Percentiles rank a stretch among this genome's conserved stretches.
Evolutionary conservation across 2,888 invertebrate species (phyloP).

Genomic region (Pyralis farinalis): DNA sequence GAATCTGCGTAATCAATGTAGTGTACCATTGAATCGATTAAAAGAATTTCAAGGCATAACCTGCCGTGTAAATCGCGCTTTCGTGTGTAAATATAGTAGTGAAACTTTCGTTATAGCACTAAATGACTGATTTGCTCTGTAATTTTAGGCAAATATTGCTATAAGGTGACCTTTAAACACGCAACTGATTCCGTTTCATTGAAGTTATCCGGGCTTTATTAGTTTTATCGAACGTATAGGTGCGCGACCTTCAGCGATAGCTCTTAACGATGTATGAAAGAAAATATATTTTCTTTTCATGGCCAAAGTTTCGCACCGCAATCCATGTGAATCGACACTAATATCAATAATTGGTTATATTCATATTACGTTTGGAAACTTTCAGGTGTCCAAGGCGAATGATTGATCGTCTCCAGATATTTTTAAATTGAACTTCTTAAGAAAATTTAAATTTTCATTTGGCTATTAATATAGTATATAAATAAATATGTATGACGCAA

Average conservation of each 20-base stretch:
- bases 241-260: constrained; percentile 18
- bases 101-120: constrained; percentile 30
- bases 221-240: constrained; percentile 23
- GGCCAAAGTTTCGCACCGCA: too few species aligned
- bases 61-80: constrained; percentile 52
- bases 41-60: constrained; percentile 48
- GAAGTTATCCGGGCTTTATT: constrained; percentile 24
- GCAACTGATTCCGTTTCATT: constrained; percentile 20
- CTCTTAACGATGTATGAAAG: constrained; percentile 2
- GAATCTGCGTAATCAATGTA: neutral
- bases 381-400: too few species aligned
- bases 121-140: constrained; percentile 33
- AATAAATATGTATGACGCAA: too few species aligned
- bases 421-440: too few species aligned
- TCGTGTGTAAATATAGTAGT: constrained; percentile 38
- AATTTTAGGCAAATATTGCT: constrained; percentile 30
- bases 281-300: neutral
- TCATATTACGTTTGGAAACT: too few species aligned
- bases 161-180: constrained; percentile 16
- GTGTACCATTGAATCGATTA: constrained; percentile 23
- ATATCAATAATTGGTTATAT: too few species aligned
- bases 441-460: too few species aligned
- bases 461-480: too few species aligned
- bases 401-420: too few species aligned
- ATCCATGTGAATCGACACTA: too few species aligned